phyloP scores from a whole-genome alignment of 1,140 invertebrate genomes.

The Aradophagus sp. region DNA sequence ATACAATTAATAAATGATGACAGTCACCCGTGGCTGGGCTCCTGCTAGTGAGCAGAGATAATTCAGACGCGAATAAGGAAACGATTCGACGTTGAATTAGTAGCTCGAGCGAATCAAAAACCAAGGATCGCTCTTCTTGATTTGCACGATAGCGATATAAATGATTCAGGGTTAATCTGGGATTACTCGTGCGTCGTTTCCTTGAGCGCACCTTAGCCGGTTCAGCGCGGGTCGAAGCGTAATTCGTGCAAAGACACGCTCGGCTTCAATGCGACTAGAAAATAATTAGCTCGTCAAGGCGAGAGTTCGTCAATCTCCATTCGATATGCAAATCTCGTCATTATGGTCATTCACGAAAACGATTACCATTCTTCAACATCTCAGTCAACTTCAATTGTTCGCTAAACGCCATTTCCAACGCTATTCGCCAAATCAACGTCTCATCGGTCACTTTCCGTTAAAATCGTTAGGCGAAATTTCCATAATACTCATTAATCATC shows the following conservation, averaged over 20 bases:
- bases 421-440: too few species aligned
- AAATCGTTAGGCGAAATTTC: too few species aligned
- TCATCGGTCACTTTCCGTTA: too few species aligned
- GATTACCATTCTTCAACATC: constrained; percentile 1
- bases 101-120: neutral
- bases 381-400: too few species aligned
- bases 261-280: constrained; percentile 29
- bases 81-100: constrained; percentile 1
- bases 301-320: constrained; percentile 40
- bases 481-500: too few species aligned
- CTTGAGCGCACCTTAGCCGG: constrained; percentile 52
- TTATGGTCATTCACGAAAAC: too few species aligned
- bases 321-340: constrained; percentile 28
- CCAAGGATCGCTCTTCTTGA: constrained; percentile 3
- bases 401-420: too few species aligned
- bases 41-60: too few species aligned
- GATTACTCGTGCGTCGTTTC: constrained; percentile 51
- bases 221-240: constrained; percentile 34
- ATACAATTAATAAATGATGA: too few species aligned
- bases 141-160: constrained; percentile 15
- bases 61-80: constrained; percentile 1
- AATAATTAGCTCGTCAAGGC: constrained; percentile 43
- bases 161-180: constrained; percentile 50
- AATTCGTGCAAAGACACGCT: constrained; percentile 45
- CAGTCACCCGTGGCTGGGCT: too few species aligned